Conservation (phyloP, 2,888 invertebrate species). For the Rhamphomyia laevipes region DNA sequence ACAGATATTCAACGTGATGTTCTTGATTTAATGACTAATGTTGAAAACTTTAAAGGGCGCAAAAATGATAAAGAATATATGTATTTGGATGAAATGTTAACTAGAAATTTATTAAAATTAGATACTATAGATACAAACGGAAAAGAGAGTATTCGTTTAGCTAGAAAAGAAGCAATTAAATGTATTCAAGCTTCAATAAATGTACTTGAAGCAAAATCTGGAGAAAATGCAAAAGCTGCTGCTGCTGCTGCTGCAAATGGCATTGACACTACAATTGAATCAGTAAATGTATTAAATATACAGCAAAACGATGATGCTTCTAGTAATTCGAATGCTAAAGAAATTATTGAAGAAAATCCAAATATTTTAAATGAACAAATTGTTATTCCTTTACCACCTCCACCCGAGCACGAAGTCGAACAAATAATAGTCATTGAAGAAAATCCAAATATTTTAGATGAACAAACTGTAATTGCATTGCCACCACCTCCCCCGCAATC, state of each 20-base stretch:
- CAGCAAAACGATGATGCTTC: background rate
- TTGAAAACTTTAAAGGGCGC: slow-evolving; percentile 59
- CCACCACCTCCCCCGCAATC: slow-evolving; percentile 5
- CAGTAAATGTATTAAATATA: background rate
- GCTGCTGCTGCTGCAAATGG: background rate
- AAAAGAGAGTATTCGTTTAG: slow-evolving; percentile 74
- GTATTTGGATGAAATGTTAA: slow-evolving; percentile 91
- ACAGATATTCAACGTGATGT: slow-evolving; percentile 71
- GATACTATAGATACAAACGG: slow-evolving; percentile 91
- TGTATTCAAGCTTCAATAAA: slow-evolving; percentile 80
- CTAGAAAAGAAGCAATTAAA: slow-evolving; percentile 77
- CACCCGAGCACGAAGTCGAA: background rate
- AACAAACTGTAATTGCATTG: slow-evolving; percentile 1
- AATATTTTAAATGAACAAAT: background rate
- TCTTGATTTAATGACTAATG: slow-evolving; percentile 61
- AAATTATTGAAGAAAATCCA: background rate
- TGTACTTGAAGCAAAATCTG: slow-evolving; percentile 66
- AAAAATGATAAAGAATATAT: slow-evolving; percentile 60
- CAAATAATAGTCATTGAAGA: background rate
- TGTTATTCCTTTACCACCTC: slow-evolving; percentile 6
- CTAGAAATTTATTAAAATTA: slow-evolving; percentile 77
- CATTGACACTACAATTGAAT: background rate
- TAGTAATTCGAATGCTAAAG: background rate
- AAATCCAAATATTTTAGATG: background rate
- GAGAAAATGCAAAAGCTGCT: slow-evolving; percentile 32